phyloP scores from a whole-genome alignment of 2,888 invertebrate genomes.

The Limnephilus marmoratus region DNA sequence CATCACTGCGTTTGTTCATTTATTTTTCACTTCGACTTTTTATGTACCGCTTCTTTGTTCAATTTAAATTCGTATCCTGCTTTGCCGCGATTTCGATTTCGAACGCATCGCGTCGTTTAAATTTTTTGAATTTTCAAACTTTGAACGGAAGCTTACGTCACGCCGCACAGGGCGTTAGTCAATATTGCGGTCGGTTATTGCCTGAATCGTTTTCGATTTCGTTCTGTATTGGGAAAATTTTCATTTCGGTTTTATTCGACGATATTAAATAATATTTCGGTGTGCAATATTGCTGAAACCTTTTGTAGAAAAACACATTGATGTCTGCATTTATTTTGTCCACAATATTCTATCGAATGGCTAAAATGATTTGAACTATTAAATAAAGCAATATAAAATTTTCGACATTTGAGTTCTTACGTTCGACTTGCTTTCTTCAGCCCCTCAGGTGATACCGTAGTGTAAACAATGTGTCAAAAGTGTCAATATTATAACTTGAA shows the following conservation, averaged over 20 bases:
- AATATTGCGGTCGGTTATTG: slow-evolving; percentile 13
- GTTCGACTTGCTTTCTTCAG: background rate
- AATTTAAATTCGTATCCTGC: background rate
- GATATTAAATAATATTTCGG: background rate
- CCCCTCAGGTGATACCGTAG: too few relatives aligned
- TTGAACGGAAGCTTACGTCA: slow-evolving; percentile 16
- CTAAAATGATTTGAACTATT: background rate
- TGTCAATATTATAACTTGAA: too few relatives aligned
- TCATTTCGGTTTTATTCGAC: background rate
- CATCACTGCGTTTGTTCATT: slow-evolving; percentile 5
- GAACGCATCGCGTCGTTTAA: slow-evolving; percentile 27
- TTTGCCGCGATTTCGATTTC: slow-evolving; percentile 32
- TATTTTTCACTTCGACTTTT: background rate
- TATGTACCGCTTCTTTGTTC: background rate
- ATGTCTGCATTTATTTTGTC: background rate
- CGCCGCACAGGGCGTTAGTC: slow-evolving; percentile 3
- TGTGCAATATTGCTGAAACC: background rate
- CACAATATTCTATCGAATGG: background rate
- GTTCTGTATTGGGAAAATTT: background rate
- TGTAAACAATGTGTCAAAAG: background rate
- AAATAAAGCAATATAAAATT: too few relatives aligned
- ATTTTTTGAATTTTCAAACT: slow-evolving; percentile 25
- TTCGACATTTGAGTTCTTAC: background rate
- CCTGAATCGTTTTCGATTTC: background rate
- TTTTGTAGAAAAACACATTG: background rate